These are phyloP conservation scores for Pagetopsis macropterus DNA, from an alignment of 2,797 vertebrate species.

Conservation along the genomic window DNA sequence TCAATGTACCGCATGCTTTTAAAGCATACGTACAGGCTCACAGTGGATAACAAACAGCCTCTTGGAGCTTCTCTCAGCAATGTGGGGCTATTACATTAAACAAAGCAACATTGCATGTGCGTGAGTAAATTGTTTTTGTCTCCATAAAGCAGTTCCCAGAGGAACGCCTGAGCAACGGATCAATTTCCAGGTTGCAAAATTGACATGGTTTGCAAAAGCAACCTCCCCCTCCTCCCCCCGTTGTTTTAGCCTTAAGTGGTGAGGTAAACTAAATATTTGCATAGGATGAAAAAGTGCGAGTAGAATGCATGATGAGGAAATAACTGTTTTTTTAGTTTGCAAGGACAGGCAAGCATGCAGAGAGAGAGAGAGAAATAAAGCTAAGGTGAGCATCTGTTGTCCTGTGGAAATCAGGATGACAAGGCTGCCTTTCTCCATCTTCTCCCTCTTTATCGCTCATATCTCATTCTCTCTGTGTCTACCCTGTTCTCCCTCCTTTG, in stretches of 20 bases:
- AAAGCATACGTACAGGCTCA: constrained; percentile 1
- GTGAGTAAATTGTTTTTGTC: constrained; percentile 60
- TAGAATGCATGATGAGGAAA: constrained; percentile 14
- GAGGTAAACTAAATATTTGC: constrained; percentile 33
- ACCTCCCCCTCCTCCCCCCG: constrained; percentile 21
- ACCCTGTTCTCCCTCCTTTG: constrained; percentile 22
- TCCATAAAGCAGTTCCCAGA: constrained; percentile 39
- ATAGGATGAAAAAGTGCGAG: constrained; percentile 16
- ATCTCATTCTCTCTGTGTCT: constrained; percentile 18
- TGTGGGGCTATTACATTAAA: constrained; percentile 28
- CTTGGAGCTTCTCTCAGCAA: constrained; percentile 12
- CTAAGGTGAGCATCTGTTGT: constrained; percentile 23
- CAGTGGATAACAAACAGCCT: constrained; percentile 22
- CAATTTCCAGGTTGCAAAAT: constrained; percentile 38
- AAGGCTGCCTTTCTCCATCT: constrained; percentile 16
- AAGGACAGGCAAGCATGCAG: constrained; percentile 31
- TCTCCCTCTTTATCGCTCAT: constrained; percentile 4
- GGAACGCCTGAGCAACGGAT: constrained; percentile 39
- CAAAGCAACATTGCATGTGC: constrained; percentile 23
- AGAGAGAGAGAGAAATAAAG: constrained; percentile 7
- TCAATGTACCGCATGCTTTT: neutral
- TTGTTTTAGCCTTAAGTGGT: constrained; percentile 31
- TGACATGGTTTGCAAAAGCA: constrained; percentile 26
- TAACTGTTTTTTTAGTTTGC: constrained; percentile 32
- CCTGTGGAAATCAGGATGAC: constrained; percentile 34